Conservation (phyloP, 2,797 vertebrate genomes). For the Hemibagrus guttatus region DNA sequence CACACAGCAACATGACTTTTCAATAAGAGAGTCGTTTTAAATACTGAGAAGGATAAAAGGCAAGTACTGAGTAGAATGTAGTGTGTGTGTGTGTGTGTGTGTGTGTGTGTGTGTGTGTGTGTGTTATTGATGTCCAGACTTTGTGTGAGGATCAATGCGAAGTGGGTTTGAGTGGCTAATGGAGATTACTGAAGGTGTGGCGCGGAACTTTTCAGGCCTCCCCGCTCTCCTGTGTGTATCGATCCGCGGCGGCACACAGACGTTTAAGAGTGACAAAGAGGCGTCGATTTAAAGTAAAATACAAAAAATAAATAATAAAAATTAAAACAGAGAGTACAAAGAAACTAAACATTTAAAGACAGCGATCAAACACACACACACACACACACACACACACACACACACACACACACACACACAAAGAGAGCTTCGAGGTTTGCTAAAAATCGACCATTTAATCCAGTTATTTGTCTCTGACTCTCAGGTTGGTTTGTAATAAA, state of each 20-base stretch:
- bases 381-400: slow-evolving; percentile 10
- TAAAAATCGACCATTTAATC: slow-evolving; percentile 11
- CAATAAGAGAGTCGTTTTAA: not conserved
- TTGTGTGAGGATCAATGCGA: slow-evolving; percentile 61
- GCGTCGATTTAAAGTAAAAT: not conserved
- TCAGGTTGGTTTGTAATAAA: not conserved
- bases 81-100: slow-evolving; percentile 41
- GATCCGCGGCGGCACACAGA: slow-evolving; percentile 34
- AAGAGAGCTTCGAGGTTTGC: not conserved
- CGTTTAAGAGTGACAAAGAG: slow-evolving; percentile 32
- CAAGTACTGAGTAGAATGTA: not conserved
- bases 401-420: slow-evolving; percentile 3
- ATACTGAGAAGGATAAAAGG: not conserved
- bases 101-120: slow-evolving; percentile 37
- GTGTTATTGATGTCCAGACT: slow-evolving; percentile 39
- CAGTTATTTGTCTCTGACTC: not conserved
- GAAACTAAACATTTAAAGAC: not conserved
- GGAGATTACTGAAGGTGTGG: slow-evolving; percentile 58
- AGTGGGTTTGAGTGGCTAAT: slow-evolving; percentile 63
- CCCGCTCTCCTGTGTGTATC: slow-evolving; percentile 49
- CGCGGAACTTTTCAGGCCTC: slow-evolving; percentile 59
- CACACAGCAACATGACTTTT: slow-evolving; percentile 11
- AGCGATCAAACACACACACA: not conserved
- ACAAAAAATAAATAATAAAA: not conserved
- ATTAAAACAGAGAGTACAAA: not conserved